Evolutionary conservation across 2,113 vertebrate genomes (phyloP).

Genomic region (Trochalopteron elliotii): DNA sequence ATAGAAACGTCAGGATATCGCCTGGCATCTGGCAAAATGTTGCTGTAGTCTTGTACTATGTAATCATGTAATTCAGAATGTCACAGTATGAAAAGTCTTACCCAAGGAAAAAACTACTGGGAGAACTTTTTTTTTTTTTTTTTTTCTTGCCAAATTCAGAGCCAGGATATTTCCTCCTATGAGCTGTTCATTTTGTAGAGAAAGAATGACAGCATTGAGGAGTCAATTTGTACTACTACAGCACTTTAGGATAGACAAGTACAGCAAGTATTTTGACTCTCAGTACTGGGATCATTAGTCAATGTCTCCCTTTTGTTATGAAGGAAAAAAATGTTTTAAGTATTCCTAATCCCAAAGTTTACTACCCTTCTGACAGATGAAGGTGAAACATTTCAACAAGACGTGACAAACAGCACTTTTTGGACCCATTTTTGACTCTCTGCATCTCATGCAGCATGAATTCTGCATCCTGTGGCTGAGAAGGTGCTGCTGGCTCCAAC

Average conservation of each 20-base stretch:
- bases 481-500: background rate
- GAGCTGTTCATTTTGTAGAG: background rate
- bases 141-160: background rate
- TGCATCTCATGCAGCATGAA: background rate
- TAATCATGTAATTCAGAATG: background rate
- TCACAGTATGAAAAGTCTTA: too few relatives aligned
- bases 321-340: background rate
- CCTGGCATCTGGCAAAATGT: conserved; percentile 48
- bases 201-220: background rate
- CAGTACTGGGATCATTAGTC: background rate
- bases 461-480: background rate
- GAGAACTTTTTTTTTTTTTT: too few relatives aligned
- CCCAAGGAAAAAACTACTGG: too few relatives aligned
- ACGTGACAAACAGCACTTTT: background rate
- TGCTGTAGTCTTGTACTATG: conserved; percentile 26
- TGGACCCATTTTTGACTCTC: background rate
- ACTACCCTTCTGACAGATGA: background rate
- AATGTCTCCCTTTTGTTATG: background rate
- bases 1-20: conserved; percentile 44
- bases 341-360: background rate
- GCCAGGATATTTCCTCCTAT: background rate
- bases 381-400: background rate
- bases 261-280: background rate
- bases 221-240: background rate
- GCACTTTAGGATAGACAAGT: background rate